These are phyloP conservation scores for Antheraea assamensis DNA, from an alignment of 2,888 invertebrate species.

Conservation along the genomic window DNA sequence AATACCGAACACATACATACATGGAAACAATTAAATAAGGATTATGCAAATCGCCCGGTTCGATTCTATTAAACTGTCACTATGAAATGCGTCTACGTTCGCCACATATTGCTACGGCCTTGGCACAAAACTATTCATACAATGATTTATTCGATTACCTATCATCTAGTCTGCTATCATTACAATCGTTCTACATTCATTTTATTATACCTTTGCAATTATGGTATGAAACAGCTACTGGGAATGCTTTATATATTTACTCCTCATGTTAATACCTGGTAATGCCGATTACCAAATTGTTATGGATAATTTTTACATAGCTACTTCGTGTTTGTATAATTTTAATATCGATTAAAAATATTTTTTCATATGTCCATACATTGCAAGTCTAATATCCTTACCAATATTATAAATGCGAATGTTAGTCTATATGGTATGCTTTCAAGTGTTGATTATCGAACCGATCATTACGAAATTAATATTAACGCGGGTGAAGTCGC, in stretches of 20 bases:
- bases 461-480: too few relatives aligned
- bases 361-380: too few relatives aligned
- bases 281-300: background rate
- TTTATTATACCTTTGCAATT: conserved; percentile 30
- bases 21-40: conserved; percentile 56
- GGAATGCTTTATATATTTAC: conserved; percentile 5
- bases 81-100: conserved; percentile 28
- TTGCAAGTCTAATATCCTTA: too few relatives aligned
- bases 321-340: too few relatives aligned
- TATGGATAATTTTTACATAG: too few relatives aligned
- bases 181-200: conserved; percentile 39
- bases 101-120: conserved; percentile 43
- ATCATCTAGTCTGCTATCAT: conserved; percentile 39
- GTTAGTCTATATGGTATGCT: too few relatives aligned
- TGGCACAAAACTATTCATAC: conserved; percentile 48
- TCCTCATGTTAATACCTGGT: too few relatives aligned
- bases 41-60: conserved; percentile 56
- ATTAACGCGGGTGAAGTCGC: too few relatives aligned
- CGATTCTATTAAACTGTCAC: conserved; percentile 45
- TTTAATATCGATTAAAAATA: too few relatives aligned
- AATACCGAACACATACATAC: conserved; percentile 29
- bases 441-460: too few relatives aligned
- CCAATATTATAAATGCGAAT: too few relatives aligned
- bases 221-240: conserved; percentile 21
- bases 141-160: conserved; percentile 41